Base-by-base conservation (phyloP, 2,888 invertebrate genomes). In the Crepidodera aurea region DNA sequence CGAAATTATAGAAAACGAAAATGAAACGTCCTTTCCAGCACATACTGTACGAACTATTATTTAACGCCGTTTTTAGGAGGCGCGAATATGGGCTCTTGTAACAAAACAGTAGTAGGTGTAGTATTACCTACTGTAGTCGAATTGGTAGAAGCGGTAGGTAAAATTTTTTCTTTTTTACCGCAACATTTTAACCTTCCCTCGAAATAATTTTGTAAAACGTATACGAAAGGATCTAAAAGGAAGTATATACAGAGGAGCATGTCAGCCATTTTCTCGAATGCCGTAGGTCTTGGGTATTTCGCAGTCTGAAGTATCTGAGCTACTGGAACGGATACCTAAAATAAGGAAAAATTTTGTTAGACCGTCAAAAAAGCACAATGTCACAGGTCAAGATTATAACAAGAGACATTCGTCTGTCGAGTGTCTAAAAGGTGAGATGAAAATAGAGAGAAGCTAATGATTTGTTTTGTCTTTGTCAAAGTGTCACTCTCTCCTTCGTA, bases 181-280 rank as follows among this genome's bases (percentile, higher is more conserved):
- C 74, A 74, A 54, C 73, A 74, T 19, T 69, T 66, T 29, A 69
- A 71, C 57, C 71, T 71, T 22, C 75, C 72, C 66, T 79, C 79
- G 27, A 83, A 83, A 60, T 84, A 83, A 61, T 90, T 85, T 78
- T 90, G 86, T 22, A 93, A 83, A 50, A 93, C 93, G 80, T 93
- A 94, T 56, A 93, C 87, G 72, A 91, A 90, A 1, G 94, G 94
- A 81, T 94, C 91, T 65, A 93, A 84, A 25, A 91, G 89, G 80
- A 93, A 94, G 82, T 94, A 93, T 54, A 92, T 79, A 53, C 91
- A 87, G 83, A 93, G 88, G 60, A 93, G 83, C 58, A 91, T 79
- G 78, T 94, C 93, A 1, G 92, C 90, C 8, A 88, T 73, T 18
- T 82, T 78, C 63, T 86, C 86, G 62, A 87, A 85, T 19, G 83